A percentile compares a stretch with the other conserved stretches of the same genome.
Conservation (phyloP, 2,888 invertebrate species). For the Drosophila sordidula region DNA sequence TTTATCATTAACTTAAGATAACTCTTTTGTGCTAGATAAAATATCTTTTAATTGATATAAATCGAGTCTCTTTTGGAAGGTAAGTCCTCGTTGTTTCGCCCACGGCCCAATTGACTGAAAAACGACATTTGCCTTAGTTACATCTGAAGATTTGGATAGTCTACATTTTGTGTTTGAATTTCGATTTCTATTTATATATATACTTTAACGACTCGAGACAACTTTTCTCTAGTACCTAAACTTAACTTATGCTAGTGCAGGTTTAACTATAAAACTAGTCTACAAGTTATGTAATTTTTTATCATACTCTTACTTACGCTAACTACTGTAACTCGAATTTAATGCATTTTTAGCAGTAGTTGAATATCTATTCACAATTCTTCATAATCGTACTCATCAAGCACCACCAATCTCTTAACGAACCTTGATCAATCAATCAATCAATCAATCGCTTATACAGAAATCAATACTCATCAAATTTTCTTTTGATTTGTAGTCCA, state of each 20-base stretch:
- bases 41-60: conserved; percentile 6
- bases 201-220: conserved; percentile 10
- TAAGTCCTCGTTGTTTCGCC: conserved; percentile 52
- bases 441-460: conserved; percentile 32
- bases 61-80: conserved; percentile 40
- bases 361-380: conserved; percentile 8
- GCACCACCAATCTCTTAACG: conserved; percentile 22
- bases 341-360: conserved; percentile 40
- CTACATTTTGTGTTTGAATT: neutral
- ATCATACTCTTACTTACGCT: conserved; percentile 32
- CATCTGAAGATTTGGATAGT: neutral
- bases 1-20: conserved; percentile 20
- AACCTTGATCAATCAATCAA: conserved; percentile 12
- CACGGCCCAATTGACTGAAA: conserved; percentile 3
- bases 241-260: conserved; percentile 55
- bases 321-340: conserved; percentile 39
- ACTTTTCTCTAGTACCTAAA: conserved; percentile 21
- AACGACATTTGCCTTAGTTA: no score
- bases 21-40: conserved; percentile 20
- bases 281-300: conserved; percentile 32
- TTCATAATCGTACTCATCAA: conserved; percentile 32
- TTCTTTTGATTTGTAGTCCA: conserved; percentile 61
- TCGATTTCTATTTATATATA: neutral
- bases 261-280: conserved; percentile 53
- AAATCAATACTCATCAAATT: conserved; percentile 26